Evolutionary conservation across 2,797 vertebrate genomes (phyloP).

Genomic region (Coracias cyanogaster): DNA sequence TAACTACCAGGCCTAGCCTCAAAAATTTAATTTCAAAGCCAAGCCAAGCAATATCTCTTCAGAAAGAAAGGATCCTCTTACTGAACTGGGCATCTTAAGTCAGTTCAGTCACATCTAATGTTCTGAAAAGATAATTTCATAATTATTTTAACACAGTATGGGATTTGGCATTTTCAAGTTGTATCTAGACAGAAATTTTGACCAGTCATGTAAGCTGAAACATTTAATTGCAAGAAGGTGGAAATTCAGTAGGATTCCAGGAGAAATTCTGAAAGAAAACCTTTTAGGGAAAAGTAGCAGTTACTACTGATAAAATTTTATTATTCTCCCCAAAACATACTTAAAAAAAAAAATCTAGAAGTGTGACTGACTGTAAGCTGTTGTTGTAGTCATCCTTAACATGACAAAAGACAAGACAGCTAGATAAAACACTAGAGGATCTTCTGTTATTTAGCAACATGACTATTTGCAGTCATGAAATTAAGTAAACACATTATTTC

Average conservation of each 20-base stretch:
- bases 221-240: neutral
- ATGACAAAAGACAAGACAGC: neutral
- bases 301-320: neutral
- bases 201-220: neutral
- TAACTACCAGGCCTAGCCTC: neutral
- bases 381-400: neutral
- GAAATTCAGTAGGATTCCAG: neutral
- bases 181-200: neutral
- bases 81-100: neutral
- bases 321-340: neutral
- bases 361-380: neutral
- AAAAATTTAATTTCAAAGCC: neutral
- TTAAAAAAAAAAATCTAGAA: neutral
- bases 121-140: neutral
- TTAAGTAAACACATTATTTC: neutral
- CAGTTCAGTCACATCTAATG: neutral
- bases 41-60: neutral
- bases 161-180: neutral
- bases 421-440: neutral
- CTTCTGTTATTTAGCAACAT: neutral
- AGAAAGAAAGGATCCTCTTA: neutral
- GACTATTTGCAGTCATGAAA: neutral
- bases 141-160: neutral
- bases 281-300: neutral
- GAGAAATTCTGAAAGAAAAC: neutral